These are phyloP conservation scores for Balanococcus diminutus DNA, from an alignment of 2,888 invertebrate species.

Conservation along the genomic window DNA sequence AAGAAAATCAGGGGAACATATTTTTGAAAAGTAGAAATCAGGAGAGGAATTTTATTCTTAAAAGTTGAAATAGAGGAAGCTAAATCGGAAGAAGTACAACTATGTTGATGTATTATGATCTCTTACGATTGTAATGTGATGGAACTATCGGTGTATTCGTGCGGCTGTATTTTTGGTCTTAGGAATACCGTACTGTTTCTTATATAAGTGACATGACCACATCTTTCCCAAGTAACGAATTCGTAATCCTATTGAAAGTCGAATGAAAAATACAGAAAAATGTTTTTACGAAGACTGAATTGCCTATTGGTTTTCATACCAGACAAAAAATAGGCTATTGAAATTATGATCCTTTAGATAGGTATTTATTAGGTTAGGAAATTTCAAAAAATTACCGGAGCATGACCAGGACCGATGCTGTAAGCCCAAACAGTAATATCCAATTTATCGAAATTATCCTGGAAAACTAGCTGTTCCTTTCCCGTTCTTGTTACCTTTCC, in stretches of 20 bases:
- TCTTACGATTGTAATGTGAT: conserved; percentile 18
- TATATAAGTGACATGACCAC: conserved; percentile 36
- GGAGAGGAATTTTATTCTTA: too few species aligned
- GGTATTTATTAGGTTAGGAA: too few species aligned
- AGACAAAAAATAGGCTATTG: too few species aligned
- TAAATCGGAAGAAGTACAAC: too few species aligned
- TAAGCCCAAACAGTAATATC: not conserved
- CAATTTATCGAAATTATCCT: conserved; percentile 14
- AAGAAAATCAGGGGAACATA: too few species aligned
- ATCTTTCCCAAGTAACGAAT: conserved; percentile 55
- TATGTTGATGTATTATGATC: too few species aligned
- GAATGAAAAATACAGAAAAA: not conserved
- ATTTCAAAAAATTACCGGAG: not conserved
- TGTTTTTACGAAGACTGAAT: too few species aligned
- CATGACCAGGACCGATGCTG: not conserved
- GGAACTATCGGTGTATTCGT: conserved; percentile 31
- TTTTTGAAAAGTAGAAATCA: too few species aligned
- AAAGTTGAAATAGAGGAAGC: too few species aligned
- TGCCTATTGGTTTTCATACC: too few species aligned
- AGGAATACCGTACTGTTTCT: conserved; percentile 51
- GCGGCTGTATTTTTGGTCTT: conserved; percentile 52
- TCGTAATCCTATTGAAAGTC: conserved; percentile 51
- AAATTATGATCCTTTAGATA: too few species aligned
- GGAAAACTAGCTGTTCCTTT: not conserved
- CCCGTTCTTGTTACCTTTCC: not conserved